Evolutionary conservation across 2,113 vertebrate species (phyloP).

Genomic region (Callipepla californica): DNA sequence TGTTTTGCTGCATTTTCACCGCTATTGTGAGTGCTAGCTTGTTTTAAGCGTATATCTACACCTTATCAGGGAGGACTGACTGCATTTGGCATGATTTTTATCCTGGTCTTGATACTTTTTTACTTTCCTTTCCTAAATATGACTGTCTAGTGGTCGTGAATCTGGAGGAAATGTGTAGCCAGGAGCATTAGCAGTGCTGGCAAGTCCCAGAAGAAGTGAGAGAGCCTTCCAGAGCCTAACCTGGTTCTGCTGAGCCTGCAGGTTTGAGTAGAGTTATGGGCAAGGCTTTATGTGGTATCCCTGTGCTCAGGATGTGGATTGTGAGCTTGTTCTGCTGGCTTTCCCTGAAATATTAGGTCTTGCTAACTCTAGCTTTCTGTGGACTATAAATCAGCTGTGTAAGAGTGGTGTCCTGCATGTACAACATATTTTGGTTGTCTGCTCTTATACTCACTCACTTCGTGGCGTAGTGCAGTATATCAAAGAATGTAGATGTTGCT

Average conservation of each 20-base stretch:
- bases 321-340: neutral
- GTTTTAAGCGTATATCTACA: neutral
- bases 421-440: neutral
- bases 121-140: neutral
- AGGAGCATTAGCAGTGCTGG: neutral
- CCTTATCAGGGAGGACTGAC: neutral
- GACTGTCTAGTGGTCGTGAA: neutral
- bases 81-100: neutral
- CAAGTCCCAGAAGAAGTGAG: neutral
- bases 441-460: neutral
- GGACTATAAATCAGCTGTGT: neutral
- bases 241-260: conserved; percentile 29
- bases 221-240: neutral
- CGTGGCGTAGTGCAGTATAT: neutral
- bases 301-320: neutral
- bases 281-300: conserved; percentile 9
- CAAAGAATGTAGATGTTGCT: neutral
- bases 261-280: conserved; percentile 27
- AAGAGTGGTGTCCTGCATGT: neutral
- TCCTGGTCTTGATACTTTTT: neutral
- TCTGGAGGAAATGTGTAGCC: neutral
- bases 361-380: neutral
- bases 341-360: conserved; percentile 26
- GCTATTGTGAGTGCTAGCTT: neutral
- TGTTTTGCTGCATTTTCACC: neutral